phyloP scores from a whole-genome alignment of 2,888 invertebrate species.

The Euproctis similis region DNA sequence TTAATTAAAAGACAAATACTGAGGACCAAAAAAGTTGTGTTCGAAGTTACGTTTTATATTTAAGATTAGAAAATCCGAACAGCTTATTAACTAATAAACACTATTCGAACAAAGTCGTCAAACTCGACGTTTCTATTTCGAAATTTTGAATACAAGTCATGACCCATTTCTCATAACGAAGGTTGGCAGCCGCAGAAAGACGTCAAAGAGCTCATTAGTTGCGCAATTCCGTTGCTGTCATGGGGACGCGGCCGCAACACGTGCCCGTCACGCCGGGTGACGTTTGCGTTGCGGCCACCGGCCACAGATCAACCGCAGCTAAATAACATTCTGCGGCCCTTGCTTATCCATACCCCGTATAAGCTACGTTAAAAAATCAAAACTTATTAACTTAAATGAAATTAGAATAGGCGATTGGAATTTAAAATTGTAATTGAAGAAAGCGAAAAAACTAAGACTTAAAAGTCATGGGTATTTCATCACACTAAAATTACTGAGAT shows the following conservation, averaged over 20 bases:
- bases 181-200: conserved; percentile 27
- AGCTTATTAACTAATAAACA: background rate
- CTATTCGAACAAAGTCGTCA: background rate
- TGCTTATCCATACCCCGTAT: background rate
- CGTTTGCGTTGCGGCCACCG: conserved; percentile 22
- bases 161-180: conserved; percentile 32
- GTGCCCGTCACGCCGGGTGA: conserved; percentile 29
- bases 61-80: too few relatives aligned
- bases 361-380: too few relatives aligned
- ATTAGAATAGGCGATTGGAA: too few relatives aligned
- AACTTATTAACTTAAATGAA: too few relatives aligned
- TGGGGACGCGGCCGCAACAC: conserved; percentile 31
- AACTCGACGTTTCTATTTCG: conserved; percentile 8
- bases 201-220: conserved; percentile 29
- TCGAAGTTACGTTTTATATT: too few relatives aligned
- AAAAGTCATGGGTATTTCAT: too few relatives aligned
- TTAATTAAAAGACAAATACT: too few relatives aligned
- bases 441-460: too few relatives aligned
- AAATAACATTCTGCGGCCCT: conserved; percentile 26
- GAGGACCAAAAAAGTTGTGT: background rate
- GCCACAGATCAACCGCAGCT: conserved; percentile 31
- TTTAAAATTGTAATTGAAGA: too few relatives aligned
- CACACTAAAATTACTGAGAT: too few relatives aligned
- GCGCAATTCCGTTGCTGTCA: conserved; percentile 42
- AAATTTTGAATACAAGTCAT: conserved; percentile 24